Percentiles rank a stretch among this genome's conserved stretches.
phyloP scores from a whole-genome alignment of 2,797 vertebrate species.

The Ceryle rudis region DNA sequence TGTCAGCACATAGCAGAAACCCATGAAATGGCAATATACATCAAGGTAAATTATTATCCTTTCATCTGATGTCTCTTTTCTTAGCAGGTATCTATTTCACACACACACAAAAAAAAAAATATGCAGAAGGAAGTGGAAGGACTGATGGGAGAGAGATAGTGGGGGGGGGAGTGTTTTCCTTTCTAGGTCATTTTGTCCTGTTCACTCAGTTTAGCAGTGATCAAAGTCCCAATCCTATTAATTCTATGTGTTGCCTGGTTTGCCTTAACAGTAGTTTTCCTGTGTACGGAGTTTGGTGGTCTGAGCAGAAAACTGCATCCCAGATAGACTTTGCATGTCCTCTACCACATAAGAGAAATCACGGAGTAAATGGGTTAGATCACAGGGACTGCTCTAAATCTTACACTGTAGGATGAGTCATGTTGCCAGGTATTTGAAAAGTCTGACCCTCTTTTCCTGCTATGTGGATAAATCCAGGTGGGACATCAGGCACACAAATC shows the following conservation, averaged over 20 bases:
- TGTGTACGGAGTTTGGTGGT: background rate
- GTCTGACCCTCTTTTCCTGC: background rate
- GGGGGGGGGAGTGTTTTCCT: accelerated
- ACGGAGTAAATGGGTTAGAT: background rate
- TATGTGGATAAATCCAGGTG: background rate
- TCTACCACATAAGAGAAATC: background rate
- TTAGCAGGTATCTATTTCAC: slow-evolving; percentile 48
- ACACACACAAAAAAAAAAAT: background rate
- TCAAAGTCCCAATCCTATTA: background rate
- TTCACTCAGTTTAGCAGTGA: background rate
- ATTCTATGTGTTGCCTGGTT: background rate
- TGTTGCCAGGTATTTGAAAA: background rate
- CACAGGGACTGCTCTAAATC: background rate
- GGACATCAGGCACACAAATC: background rate
- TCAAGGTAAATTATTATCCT: slow-evolving; percentile 48
- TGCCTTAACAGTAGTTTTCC: background rate
- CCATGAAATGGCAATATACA: slow-evolving; percentile 15
- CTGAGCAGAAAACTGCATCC: background rate
- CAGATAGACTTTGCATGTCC: background rate
- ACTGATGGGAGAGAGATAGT: background rate
- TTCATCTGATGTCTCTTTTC: slow-evolving; percentile 22
- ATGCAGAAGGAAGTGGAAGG: background rate
- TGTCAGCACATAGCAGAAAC: slow-evolving; percentile 19
- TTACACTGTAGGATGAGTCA: background rate
- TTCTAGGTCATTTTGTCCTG: background rate